Percentiles rank a stretch among this genome's conserved stretches.
Conservation (phyloP, 2,888 invertebrate species). For the Yponomeuta evonymella region DNA sequence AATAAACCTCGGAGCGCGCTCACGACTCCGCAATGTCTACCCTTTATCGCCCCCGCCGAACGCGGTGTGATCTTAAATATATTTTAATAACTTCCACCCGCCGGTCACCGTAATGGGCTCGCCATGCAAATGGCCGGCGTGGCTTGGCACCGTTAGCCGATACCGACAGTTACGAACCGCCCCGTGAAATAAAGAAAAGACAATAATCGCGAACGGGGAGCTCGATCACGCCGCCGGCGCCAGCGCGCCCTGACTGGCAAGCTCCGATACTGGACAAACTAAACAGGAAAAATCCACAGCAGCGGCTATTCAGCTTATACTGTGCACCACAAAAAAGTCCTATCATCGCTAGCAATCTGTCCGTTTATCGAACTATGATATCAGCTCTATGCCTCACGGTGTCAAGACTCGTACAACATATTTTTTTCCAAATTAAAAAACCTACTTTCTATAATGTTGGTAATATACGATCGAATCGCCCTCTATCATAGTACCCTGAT, state of each 20-base stretch:
- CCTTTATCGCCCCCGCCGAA: slow-evolving; percentile 62
- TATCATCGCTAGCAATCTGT: too few relatives aligned
- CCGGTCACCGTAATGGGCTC: slow-evolving; percentile 61
- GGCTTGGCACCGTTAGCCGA: slow-evolving; percentile 57
- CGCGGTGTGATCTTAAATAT: slow-evolving; percentile 64
- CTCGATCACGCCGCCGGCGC: slow-evolving; percentile 50
- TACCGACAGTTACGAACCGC: slow-evolving; percentile 58
- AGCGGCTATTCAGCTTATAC: too few relatives aligned
- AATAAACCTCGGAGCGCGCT: slow-evolving; percentile 66
- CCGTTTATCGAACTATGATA: too few relatives aligned
- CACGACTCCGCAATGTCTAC: slow-evolving; percentile 66
- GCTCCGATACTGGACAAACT: slow-evolving; percentile 33
- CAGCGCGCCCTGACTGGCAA: slow-evolving; percentile 35
- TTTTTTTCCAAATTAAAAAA: too few relatives aligned
- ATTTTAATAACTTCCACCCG: slow-evolving; percentile 70
- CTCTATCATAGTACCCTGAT: too few relatives aligned
- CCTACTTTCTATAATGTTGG: too few relatives aligned
- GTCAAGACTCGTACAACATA: too few relatives aligned
- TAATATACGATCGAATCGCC: too few relatives aligned
- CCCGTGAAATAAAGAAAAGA: slow-evolving; percentile 65
- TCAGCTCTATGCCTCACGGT: too few relatives aligned
- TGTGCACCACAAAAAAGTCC: too few relatives aligned
- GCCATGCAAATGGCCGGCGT: slow-evolving; percentile 65
- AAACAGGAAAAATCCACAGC: slow-evolving; percentile 31
- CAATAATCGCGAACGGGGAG: slow-evolving; percentile 65